phyloP scores from a whole-genome alignment of 2,113 vertebrate genomes.

The Tetraodon nigroviridis region DNA sequence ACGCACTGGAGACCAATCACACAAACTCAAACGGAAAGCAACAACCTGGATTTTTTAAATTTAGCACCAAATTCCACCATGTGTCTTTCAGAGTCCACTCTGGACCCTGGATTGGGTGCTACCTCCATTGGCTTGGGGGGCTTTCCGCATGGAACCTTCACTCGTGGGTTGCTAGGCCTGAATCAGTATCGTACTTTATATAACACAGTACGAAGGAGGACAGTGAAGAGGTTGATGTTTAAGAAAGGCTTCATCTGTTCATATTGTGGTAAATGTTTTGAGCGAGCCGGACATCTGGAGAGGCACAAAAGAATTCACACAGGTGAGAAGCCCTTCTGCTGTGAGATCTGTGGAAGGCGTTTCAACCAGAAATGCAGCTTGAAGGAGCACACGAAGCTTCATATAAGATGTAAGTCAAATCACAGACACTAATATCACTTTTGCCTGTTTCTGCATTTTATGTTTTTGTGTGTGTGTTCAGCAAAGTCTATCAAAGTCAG shows the following conservation, averaged over 20 bases:
- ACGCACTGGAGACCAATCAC: not conserved
- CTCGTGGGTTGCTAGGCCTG: conserved; percentile 26
- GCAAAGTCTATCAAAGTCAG: too few species aligned
- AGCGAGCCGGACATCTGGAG: conserved; percentile 57
- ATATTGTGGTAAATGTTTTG: conserved; percentile 63
- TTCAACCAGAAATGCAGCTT: conserved; percentile 71
- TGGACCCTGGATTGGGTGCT: not conserved
- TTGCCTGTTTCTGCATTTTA: too few species aligned
- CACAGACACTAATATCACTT: not conserved
- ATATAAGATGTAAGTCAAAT: conserved; percentile 47
- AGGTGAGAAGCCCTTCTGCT: conserved; percentile 63
- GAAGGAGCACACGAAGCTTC: conserved; percentile 69
- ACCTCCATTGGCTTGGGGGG: conserved; percentile 14
- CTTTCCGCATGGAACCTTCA: conserved; percentile 29
- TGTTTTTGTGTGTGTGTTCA: too few species aligned
- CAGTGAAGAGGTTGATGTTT: conserved; percentile 51
- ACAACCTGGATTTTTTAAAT: conserved; percentile 6
- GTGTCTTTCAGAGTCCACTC: conserved; percentile 14
- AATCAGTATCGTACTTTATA: conserved; percentile 27
- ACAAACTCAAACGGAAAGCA: not conserved
- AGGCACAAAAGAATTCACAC: conserved; percentile 67
- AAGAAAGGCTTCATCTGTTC: conserved; percentile 59
- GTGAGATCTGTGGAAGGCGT: conserved; percentile 55
- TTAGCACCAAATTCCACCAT: conserved; percentile 20
- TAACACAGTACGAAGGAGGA: conserved; percentile 33